Evolutionary conservation across 1,140 invertebrate genomes (phyloP), one percentile per base, ranked within the genome.

Genomic region (Lanistes nyassanus): DNA sequence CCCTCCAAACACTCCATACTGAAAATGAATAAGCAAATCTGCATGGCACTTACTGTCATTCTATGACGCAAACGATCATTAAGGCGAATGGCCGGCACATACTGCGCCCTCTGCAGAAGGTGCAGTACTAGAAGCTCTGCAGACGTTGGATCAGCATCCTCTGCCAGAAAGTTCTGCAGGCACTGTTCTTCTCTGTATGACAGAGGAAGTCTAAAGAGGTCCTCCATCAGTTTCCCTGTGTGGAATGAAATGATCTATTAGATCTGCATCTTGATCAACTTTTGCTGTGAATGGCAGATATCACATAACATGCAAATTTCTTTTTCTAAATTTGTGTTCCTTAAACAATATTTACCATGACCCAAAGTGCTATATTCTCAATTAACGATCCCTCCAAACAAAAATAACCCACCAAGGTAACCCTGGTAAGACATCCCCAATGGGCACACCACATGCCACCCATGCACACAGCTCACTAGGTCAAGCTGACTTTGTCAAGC

Each of bases 201-300:
- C 29, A 93, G 80, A 6, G 91, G 89, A 42, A 93, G 80, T 76
- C 92, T 89, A 16, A 93, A 81, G 60, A 93, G 86, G n/a, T 91
- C 87, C 11, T 89, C 84, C 6, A 93, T 69, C 11, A 84, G 81
- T 89, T 91, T 55, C 82, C 88, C 82, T 87, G 76, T 55, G 77
- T 64, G 58, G 66, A 79, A 72, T 1, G 55, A 64, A 67, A 75
- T 29, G 21, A 53, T 66, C 23, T 26, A 51, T 75, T 29, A 26
- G 36, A 47, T 47, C 9, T 13, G 42, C 19, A 16, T 47, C 42
- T 47, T 13, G 9, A 2, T 47, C 19, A 69, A 29, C 9, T 0
- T 16, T 47, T 47, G 42, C 5, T 47, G 42, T 42, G 39, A 13
- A 67, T n/a, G 60, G 39, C 26, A 67, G 5, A 6, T 47, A 9